These are phyloP conservation scores for Drymodes brunneopygia DNA, from an alignment of 2,113 vertebrate genomes.

Conservation along the genomic window DNA sequence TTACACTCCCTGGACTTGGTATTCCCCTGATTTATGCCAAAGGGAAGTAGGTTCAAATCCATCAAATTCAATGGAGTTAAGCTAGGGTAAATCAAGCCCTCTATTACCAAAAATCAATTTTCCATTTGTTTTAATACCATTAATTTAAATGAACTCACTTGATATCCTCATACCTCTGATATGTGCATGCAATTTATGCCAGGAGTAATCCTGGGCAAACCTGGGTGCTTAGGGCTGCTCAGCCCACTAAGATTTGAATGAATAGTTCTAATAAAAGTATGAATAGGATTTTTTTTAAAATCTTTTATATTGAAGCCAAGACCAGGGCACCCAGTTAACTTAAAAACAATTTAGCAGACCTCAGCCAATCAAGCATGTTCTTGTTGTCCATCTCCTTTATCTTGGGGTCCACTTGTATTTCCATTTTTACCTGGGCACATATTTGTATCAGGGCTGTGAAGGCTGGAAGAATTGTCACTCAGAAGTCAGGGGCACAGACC, in stretches of 20 bases:
- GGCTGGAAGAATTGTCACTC: not conserved
- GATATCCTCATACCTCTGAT: slow-evolving; percentile 10
- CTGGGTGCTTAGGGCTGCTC: not conserved
- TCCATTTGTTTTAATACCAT: slow-evolving; percentile 49
- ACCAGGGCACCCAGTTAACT: not conserved
- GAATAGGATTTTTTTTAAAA: not conserved
- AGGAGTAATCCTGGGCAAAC: not conserved
- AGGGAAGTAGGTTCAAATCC: not conserved
- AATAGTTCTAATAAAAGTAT: not conserved
- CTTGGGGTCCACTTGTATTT: not conserved
- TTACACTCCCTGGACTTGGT: slow-evolving; percentile 4
- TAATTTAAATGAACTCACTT: slow-evolving; percentile 61
- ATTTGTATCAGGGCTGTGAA: not conserved
- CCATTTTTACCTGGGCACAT: not conserved
- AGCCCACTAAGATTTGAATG: not conserved
- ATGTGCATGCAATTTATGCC: not conserved
- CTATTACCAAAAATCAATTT: slow-evolving; percentile 54
- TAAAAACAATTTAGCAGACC: not conserved
- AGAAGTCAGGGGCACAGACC: not conserved
- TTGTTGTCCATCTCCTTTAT: not conserved
- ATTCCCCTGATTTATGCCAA: not conserved
- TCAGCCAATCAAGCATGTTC: not conserved
- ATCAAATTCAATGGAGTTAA: not conserved
- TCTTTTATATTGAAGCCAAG: not conserved
- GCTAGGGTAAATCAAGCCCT: not conserved